A percentile compares a stretch with the other conserved stretches of the same genome.
These are phyloP conservation scores for Engystomops pustulosus DNA, from an alignment of 2,113 vertebrate species.

Conservation along the genomic window DNA sequence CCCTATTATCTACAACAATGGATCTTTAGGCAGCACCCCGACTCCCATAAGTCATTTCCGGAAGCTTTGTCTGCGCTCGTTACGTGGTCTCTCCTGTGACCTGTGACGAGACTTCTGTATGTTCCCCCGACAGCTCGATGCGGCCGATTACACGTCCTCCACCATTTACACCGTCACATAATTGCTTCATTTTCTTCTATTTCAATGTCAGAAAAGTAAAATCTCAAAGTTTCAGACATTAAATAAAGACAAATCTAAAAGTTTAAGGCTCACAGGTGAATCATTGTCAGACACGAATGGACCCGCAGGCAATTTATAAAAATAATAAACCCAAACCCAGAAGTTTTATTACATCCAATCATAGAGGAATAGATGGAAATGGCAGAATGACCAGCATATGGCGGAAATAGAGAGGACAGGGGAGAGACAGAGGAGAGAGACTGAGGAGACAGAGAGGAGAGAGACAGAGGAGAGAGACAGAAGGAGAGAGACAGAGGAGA, in stretches of 20 bases:
- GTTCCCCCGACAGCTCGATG: not conserved
- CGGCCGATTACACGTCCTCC: not conserved
- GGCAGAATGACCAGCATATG: no score
- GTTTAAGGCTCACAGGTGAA: not conserved
- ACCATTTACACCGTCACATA: not conserved
- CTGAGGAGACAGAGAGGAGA: no score
- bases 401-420: no score
- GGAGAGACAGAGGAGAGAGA: no score
- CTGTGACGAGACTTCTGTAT: not conserved
- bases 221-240: not conserved
- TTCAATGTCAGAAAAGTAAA: not conserved
- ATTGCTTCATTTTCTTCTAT: not conserved
- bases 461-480: not conserved
- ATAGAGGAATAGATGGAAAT: no score
- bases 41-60: not conserved
- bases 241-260: no score
- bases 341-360: not conserved
- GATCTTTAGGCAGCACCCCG: not conserved
- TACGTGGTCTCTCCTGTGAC: not conserved
- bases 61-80: not conserved
- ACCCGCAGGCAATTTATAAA: not conserved
- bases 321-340: not conserved
- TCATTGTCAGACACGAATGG: not conserved
- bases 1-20: not conserved
- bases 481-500: no score